Percentiles rank a stretch among this genome's conserved stretches.
Conservation (phyloP, 2,888 invertebrate species). For the Drosophila multiciliata region DNA sequence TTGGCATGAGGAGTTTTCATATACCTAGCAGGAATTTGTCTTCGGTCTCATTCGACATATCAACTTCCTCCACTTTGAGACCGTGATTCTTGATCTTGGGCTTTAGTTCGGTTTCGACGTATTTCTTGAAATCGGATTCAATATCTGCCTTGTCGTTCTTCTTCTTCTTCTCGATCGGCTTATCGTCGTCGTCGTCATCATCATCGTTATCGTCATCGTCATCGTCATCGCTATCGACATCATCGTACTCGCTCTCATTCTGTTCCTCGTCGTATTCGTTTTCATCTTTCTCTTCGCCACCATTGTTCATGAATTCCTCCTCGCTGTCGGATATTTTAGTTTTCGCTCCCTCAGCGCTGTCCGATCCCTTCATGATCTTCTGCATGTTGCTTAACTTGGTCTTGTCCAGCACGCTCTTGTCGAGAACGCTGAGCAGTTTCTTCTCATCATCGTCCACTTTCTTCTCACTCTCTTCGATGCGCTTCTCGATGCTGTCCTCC, state of each 20-base stretch:
- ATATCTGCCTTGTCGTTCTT: slow-evolving; percentile 45
- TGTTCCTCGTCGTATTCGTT: slow-evolving; percentile 40
- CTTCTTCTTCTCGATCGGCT: slow-evolving; percentile 53
- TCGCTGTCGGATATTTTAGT: slow-evolving; percentile 48
- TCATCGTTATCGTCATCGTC: slow-evolving; percentile 49
- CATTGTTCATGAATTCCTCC: slow-evolving; percentile 75
- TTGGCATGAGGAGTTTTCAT: slow-evolving; percentile 17
- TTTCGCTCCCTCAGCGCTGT: slow-evolving; percentile 42
- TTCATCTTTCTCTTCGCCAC: slow-evolving; percentile 82
- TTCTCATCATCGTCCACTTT: slow-evolving; percentile 77
- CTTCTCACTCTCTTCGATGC: slow-evolving; percentile 70
- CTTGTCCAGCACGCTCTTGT: slow-evolving; percentile 75
- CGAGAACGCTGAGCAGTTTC: slow-evolving; percentile 74
- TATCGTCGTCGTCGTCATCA: slow-evolving; percentile 64
- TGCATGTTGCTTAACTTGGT: slow-evolving; percentile 69
- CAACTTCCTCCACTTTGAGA: slow-evolving; percentile 81
- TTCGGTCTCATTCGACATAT: slow-evolving; percentile 78
- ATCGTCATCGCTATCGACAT: slow-evolving; percentile 69
- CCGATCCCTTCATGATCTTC: slow-evolving; percentile 76
- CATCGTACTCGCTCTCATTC: slow-evolving; percentile 62
- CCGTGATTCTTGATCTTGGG: slow-evolving; percentile 76
- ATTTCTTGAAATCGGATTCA: slow-evolving; percentile 35
- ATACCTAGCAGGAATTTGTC: slow-evolving; percentile 82
- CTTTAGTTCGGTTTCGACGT: slow-evolving; percentile 54
- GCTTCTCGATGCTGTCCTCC: slow-evolving; percentile 71